Conservation (phyloP, 2,888 invertebrate genomes). For the Myathropa florea region DNA sequence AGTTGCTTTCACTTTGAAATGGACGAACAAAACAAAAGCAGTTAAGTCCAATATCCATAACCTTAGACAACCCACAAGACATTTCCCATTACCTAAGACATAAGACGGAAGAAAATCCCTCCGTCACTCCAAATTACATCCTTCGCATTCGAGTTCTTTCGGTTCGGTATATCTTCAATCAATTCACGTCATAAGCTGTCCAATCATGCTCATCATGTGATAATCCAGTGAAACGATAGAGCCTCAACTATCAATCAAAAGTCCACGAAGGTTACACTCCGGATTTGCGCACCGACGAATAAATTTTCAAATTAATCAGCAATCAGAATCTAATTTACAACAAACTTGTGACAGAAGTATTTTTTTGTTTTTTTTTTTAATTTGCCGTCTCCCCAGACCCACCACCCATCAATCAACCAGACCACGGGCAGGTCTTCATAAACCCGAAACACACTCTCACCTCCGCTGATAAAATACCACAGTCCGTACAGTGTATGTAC, state of each 20-base stretch:
- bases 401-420: not conserved
- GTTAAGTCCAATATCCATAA: too few relatives aligned
- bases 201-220: not conserved
- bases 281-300: not conserved
- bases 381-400: not conserved
- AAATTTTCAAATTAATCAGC: not conserved
- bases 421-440: not conserved
- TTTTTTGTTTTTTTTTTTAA: not conserved
- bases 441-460: not conserved
- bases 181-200: not conserved
- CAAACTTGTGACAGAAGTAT: slow-evolving; percentile 8
- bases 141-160: too few relatives aligned
- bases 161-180: too few relatives aligned
- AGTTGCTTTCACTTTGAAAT: too few relatives aligned
- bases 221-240: not conserved
- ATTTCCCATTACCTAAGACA: too few relatives aligned
- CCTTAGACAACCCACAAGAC: too few relatives aligned
- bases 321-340: slow-evolving; percentile 9
- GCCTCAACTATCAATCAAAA: not conserved
- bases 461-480: slow-evolving; percentile 7
- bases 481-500: not conserved
- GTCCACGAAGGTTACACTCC: not conserved
- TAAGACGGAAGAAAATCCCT: too few relatives aligned
- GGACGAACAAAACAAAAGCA: too few relatives aligned
- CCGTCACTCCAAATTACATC: too few relatives aligned